Conservation (phyloP, 2,888 invertebrate species). For the Mayetiola destructor region DNA sequence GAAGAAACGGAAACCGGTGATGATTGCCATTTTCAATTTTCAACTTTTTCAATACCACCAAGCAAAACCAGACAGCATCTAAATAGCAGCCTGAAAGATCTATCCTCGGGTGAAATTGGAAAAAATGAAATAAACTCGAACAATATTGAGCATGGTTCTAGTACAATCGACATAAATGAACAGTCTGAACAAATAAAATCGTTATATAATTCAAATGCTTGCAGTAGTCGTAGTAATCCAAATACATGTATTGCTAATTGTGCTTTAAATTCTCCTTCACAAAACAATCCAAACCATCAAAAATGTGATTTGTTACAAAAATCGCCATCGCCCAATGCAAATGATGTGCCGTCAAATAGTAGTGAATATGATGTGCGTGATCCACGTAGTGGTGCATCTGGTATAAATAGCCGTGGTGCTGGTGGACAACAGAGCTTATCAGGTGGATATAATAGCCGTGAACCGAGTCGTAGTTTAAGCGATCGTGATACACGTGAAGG, state of each 20-base stretch:
- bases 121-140: not conserved
- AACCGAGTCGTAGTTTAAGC: conserved; percentile 19
- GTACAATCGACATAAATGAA: conserved; percentile 40
- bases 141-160: conserved; percentile 25
- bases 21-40: too few species aligned
- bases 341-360: conserved; percentile 25
- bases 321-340: not conserved
- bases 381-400: conserved; percentile 18
- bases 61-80: conserved; percentile 13
- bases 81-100: conserved; percentile 18
- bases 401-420: conserved; percentile 18
- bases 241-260: conserved; percentile 43
- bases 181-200: conserved; percentile 38
- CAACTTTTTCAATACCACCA: too few species aligned
- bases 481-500: conserved; percentile 24
- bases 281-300: conserved; percentile 27
- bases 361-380: conserved; percentile 43
- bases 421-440: conserved; percentile 19
- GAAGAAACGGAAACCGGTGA: too few species aligned
- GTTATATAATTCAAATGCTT: conserved; percentile 15
- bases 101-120: conserved; percentile 1
- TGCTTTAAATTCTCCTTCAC: conserved; percentile 40
- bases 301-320: conserved; percentile 30
- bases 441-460: conserved; percentile 18
- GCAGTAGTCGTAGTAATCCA: conserved; percentile 31